Base-by-base conservation (phyloP, 2,797 vertebrate species). In the Serranus cabrilla region DNA sequence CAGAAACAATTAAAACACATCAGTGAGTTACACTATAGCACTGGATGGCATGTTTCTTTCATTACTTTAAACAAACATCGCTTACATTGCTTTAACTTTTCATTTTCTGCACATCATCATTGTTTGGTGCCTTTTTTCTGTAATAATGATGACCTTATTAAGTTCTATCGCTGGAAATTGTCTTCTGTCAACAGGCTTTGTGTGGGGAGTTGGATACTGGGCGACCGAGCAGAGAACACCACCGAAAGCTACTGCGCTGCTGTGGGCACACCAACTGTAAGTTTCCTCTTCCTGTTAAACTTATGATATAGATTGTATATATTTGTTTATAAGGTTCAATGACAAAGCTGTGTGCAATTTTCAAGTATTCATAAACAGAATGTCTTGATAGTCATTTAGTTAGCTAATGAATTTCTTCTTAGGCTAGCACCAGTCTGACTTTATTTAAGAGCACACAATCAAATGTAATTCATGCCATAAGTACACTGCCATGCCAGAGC, bases 251-350 rank as follows among this genome's bases (percentile, higher is more conserved):
- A 77, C 91, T 82, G 85, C n/a, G 72, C 79, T 85, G 90, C 84
- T 83, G 90, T 87, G 83, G 83, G 89, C 86, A 89, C 90, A 83
- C 86, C 78, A 88, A 91, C 84, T 88, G 93, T 93, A 86, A 95
- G 94, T 93, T 52, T 3, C 45, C 39, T 27, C 18, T 63, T 79
- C 23, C 14, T 51, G 5, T 34, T 54, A 71, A 68, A 16, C 8
- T 18, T 17, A 21, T 40, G 9, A 39, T 45, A 10, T 52, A n/a
- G 20, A 37, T 50, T 43, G 49, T 71, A 39, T 27, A 21, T 37
- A 14, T 40, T 46, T 62, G 27, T 8, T 74, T 60, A 4, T 27
- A 17, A 27, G 39, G 51, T 23, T 55, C 52, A 43, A 45, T 55
- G 5, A 27, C n/a, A 52, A 64, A 72, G 58, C 70, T 45, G 25